Base-by-base conservation (phyloP, 2,113 vertebrate genomes). In the Pica pica region DNA sequence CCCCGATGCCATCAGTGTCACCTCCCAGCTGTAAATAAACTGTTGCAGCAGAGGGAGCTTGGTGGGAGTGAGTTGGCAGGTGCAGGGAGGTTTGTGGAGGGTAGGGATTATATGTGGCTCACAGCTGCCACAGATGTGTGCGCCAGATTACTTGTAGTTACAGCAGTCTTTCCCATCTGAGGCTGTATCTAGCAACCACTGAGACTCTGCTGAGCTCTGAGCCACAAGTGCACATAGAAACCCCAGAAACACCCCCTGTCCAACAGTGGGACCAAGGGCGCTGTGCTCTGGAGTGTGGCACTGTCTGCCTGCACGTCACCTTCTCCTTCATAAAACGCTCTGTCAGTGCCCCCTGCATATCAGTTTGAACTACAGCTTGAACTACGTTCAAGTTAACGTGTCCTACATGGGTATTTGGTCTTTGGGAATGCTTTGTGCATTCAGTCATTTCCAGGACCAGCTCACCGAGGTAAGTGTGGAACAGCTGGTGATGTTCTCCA, bases 281-380 rank as follows among this genome's bases (percentile, higher is more conserved):
- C 56, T 0, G 0, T 19, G 47, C 33, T 78, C 13, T 2, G 3
- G 1, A 1, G 6, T 27, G n/a, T 11, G 4, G 10, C 3, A 1
- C 24, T 56, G 6, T n/a, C 47, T 41, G 46, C 47, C 30, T 56
- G 17, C 3, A 0, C n/a, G 7, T 61, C 21, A 21, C 39, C 22
- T 42, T 69, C 24, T 68, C 22, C 22, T 69, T 23, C 11, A 2
- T 49, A 26, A 84, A 81, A 60, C 0, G 1, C 16, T 42, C 33
- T 39, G 50, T 47, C 12, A 2, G 41, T 47, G 30, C n/a, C n/a
- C 16, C 26, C 27, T 74, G 50, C 27, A 3, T 7, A 0, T 33
- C 35, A 18, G 5, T 53, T 80, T 47, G 35, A 21, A 3, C 33
- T 49, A 35, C 47, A 68, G 26, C 53, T 70, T 30, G 17, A 33